phyloP scores from a whole-genome alignment of 2,113 vertebrate species.

The Podilymbus podiceps region DNA sequence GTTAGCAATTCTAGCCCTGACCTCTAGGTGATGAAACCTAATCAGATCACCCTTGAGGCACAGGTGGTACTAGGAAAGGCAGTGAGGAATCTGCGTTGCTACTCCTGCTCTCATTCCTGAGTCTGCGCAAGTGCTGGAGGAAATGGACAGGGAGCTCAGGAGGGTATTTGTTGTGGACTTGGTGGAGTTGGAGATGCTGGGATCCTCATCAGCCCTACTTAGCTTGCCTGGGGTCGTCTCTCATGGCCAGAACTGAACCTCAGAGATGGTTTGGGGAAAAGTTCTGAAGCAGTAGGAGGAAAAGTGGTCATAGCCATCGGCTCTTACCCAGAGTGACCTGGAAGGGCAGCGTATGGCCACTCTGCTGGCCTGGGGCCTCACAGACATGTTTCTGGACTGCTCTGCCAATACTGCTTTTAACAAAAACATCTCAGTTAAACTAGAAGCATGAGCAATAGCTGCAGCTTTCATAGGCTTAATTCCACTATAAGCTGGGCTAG shows the following conservation, averaged over 20 bases:
- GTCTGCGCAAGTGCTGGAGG: not conserved
- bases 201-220: not conserved
- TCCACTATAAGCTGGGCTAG: not conserved
- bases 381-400: not conserved
- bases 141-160: not conserved
- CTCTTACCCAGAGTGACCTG: not conserved
- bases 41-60: not conserved
- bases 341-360: not conserved
- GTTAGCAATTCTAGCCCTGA: not conserved
- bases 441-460: not conserved
- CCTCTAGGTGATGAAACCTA: not conserved
- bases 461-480: not conserved
- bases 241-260: not conserved
- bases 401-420: not conserved
- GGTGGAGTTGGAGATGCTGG: not conserved
- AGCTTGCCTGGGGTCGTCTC: not conserved
- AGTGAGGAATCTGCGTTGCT: not conserved
- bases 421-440: not conserved
- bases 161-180: not conserved
- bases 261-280: not conserved
- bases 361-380: not conserved
- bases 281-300: not conserved
- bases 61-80: not conserved
- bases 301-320: rapidly evolving
- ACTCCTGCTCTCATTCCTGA: not conserved